Conservation (phyloP, 2,113 vertebrate species). For the Pelecanoides urinatrix region DNA sequence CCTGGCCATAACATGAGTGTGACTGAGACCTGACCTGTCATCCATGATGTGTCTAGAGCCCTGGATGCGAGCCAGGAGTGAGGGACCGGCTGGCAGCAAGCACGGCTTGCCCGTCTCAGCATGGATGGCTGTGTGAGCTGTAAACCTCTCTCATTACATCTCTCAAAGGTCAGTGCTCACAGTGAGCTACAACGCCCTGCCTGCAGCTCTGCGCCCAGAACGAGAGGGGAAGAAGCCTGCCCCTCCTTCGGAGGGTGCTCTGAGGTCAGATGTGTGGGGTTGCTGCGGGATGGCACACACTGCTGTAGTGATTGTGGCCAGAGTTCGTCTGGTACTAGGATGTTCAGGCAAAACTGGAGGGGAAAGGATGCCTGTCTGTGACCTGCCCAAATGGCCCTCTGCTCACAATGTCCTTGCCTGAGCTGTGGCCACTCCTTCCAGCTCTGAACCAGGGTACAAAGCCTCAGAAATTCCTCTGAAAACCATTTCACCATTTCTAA, state of each 20-base stretch:
- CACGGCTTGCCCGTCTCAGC: not conserved
- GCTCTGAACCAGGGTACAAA: not conserved
- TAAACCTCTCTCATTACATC: not conserved
- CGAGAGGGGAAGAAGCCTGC: not conserved
- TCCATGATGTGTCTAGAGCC: not conserved
- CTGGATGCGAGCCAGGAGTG: not conserved
- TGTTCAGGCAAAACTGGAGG: not conserved
- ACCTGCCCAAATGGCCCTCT: not conserved
- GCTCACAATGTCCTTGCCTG: not conserved
- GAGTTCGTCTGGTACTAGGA: not conserved
- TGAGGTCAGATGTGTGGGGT: not conserved
- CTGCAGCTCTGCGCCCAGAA: not conserved
- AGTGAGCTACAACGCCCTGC: not conserved
- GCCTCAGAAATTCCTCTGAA: not conserved
- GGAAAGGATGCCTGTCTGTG: not conserved
- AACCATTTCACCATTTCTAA: not conserved
- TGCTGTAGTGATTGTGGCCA: not conserved
- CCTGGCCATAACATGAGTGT: not conserved
- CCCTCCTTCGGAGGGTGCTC: not conserved
- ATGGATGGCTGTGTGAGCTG: not conserved
- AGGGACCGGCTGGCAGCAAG: not conserved
- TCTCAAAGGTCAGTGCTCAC: not conserved
- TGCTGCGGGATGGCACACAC: accelerated
- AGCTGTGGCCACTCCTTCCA: not conserved
- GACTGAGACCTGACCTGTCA: not conserved